A percentile compares a stretch with the other conserved stretches of the same genome.
Evolutionary conservation across 2,113 vertebrate species (phyloP).

Genomic region (Arizona elegans): DNA sequence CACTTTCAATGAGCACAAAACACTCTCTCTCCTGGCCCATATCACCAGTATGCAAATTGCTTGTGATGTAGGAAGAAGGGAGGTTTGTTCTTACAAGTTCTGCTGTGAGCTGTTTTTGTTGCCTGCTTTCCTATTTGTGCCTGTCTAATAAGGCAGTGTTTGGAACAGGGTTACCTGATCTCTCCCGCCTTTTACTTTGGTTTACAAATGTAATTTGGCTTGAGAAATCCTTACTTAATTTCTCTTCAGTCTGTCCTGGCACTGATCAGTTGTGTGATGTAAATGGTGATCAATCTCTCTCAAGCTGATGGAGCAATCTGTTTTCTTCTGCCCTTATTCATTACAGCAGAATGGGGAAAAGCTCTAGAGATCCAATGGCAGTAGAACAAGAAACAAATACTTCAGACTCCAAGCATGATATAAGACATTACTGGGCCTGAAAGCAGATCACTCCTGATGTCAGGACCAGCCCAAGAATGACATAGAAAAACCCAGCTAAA

Average conservation of each 20-base stretch:
- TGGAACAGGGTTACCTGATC: slow-evolving; percentile 68
- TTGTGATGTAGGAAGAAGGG: neutral
- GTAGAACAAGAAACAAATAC: slow-evolving; percentile 62
- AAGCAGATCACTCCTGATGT: slow-evolving; percentile 37
- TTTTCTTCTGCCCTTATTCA: slow-evolving; percentile 63
- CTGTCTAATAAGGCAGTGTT: slow-evolving; percentile 47
- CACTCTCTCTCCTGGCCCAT: neutral
- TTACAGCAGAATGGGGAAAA: slow-evolving; percentile 61
- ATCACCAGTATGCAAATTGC: neutral
- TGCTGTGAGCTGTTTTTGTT: slow-evolving; percentile 26
- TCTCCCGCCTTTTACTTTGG: slow-evolving; percentile 47
- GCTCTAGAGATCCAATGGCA: slow-evolving; percentile 43
- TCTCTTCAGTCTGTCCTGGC: slow-evolving; percentile 59
- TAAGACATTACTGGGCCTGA: slow-evolving; percentile 34
- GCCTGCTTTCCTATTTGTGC: slow-evolving; percentile 49
- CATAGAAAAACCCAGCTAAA: neutral
- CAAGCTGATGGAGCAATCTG: slow-evolving; percentile 45
- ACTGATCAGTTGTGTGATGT: slow-evolving; percentile 57
- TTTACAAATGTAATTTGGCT: slow-evolving; percentile 56
- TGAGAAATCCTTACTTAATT: slow-evolving; percentile 63
- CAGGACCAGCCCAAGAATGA: neutral
- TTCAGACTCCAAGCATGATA: slow-evolving; percentile 47
- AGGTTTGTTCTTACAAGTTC: slow-evolving; percentile 20
- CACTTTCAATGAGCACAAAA: neutral
- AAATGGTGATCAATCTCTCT: slow-evolving; percentile 66